A percentile compares a stretch with the other conserved stretches of the same genome.
These are phyloP conservation scores for Larimichthys polyactis DNA, from an alignment of 2,113 vertebrate species.

Conservation along the genomic window DNA sequence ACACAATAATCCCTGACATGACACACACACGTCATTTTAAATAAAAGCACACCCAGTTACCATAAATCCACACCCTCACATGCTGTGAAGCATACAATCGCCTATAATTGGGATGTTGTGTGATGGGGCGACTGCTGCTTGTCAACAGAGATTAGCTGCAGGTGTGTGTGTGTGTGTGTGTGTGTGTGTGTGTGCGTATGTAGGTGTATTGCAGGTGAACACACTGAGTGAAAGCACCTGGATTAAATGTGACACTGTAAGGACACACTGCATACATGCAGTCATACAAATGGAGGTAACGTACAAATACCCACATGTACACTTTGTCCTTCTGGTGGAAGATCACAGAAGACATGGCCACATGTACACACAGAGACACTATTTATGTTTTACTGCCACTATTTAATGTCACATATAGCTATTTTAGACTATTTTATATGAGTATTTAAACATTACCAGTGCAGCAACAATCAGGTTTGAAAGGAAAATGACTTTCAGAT, in stretches of 20 bases:
- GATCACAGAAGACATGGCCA: not conserved
- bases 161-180: conserved; percentile 5
- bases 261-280: not conserved
- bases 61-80: conserved; percentile 49
- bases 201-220: conserved; percentile 50
- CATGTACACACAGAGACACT: not conserved
- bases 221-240: conserved; percentile 51
- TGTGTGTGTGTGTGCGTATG: conserved; percentile 17
- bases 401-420: not conserved
- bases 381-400: not conserved
- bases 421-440: not conserved
- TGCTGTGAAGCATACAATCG: conserved; percentile 35
- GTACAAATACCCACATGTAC: conserved; percentile 20
- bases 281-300: not conserved
- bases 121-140: conserved; percentile 53
- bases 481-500: not conserved
- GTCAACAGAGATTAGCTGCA: conserved; percentile 67
- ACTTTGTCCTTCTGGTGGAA: not conserved
- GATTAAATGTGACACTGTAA: conserved; percentile 49
- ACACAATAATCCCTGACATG: conserved; percentile 42
- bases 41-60: conserved; percentile 30
- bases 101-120: conserved; percentile 54
- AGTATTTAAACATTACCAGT: not conserved
- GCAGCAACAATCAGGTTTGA: not conserved
- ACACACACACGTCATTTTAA: conserved; percentile 42